These are phyloP conservation scores for Pheosia gnoma DNA, from an alignment of 2,888 invertebrate species.

Conservation along the genomic window DNA sequence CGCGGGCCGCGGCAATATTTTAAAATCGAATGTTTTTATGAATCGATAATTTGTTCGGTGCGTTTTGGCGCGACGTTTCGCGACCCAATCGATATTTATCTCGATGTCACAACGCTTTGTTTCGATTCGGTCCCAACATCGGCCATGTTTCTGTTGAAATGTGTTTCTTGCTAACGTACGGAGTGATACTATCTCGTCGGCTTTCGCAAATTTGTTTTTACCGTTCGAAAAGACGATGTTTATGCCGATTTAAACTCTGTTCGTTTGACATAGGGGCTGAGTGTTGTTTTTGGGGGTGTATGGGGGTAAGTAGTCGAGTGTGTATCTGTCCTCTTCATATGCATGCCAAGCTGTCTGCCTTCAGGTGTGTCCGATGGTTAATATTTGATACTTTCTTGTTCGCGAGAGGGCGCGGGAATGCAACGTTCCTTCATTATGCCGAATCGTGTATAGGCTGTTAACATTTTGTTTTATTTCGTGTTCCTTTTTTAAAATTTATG, in stretches of 20 bases:
- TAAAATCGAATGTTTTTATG: conserved; percentile 83
- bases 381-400: conserved; percentile 83
- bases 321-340: conserved; percentile 72
- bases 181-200: conserved; percentile 72
- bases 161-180: conserved; percentile 83
- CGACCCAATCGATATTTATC: conserved; percentile 79
- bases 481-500: conserved; percentile 38
- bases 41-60: conserved; percentile 83
- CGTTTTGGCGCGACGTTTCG: conserved; percentile 81
- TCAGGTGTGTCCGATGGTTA: conserved; percentile 80
- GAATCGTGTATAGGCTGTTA: conserved; percentile 47
- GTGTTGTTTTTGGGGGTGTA: conserved; percentile 28
- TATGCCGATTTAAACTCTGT: conserved; percentile 50
- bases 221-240: conserved; percentile 27
- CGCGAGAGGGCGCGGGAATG: conserved; percentile 57
- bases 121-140: conserved; percentile 78
- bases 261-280: conserved; percentile 30
- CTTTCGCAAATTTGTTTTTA: conserved; percentile 61
- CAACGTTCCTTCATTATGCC: conserved; percentile 56
- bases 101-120: conserved; percentile 82
- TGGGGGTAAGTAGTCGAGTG: conserved; percentile 34
- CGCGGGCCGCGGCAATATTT: conserved; percentile 77
- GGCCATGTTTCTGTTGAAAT: conserved; percentile 81
- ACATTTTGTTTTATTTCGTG: conserved; percentile 30
- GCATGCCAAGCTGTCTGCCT: conserved; percentile 74